A percentile compares a stretch with the other conserved stretches of the same genome.
Conservation (phyloP, 2,797 vertebrate species). For the Aratinga solstitialis region DNA sequence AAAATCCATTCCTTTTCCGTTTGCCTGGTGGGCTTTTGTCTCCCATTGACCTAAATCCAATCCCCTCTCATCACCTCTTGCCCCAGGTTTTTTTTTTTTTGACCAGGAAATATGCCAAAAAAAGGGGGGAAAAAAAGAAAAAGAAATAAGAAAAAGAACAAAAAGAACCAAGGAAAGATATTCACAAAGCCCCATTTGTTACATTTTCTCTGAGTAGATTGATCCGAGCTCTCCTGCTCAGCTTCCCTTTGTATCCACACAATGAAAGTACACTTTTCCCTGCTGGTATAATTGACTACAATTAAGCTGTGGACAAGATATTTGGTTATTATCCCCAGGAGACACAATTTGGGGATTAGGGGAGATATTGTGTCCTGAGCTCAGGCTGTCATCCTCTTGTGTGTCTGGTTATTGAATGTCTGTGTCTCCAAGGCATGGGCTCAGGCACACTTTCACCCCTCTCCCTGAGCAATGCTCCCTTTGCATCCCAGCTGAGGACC, state of each 20-base stretch:
- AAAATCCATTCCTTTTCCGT: background rate
- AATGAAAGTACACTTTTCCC: constrained; percentile 28
- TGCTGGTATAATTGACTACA: constrained; percentile 20
- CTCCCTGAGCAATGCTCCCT: fast-evolving
- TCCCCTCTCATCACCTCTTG: background rate
- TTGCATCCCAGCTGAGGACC: background rate
- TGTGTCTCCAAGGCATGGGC: background rate
- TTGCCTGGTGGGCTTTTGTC: background rate
- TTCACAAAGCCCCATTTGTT: constrained; percentile 2
- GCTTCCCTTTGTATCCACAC: constrained; percentile 15
- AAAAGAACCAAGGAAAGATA: background rate
- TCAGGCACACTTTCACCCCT: background rate
- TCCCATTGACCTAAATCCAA: constrained; percentile 32
- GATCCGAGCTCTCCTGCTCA: background rate
- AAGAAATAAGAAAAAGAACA: fast-evolving
- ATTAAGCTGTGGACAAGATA: constrained; percentile 26
- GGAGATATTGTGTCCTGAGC: background rate
- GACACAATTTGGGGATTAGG: constrained; percentile 25
- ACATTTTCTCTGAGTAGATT: background rate
- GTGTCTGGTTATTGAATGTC: background rate
- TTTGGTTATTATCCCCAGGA: constrained; percentile 37
- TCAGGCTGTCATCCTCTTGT: background rate
- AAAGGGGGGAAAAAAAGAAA: fast-evolving
- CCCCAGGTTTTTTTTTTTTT: background rate
- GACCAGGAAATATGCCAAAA: background rate